Evolutionary conservation across 1,140 invertebrate genomes (phyloP).

Genomic region (Drosophila takahashii): DNA sequence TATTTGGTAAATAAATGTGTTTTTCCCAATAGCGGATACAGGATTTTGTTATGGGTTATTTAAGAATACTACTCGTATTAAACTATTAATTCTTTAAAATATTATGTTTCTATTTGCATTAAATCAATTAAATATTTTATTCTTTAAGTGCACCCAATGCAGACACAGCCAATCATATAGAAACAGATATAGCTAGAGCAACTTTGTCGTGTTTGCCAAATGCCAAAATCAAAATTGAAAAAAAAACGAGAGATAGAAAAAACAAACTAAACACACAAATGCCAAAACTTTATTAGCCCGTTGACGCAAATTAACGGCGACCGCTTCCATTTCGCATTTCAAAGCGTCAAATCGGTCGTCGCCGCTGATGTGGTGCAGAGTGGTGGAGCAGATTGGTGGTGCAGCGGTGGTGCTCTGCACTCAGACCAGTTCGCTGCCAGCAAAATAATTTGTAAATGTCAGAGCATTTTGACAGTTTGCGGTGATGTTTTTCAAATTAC

Average conservation of each 20-base stretch:
- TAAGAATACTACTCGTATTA: too few relatives aligned
- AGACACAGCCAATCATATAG: constrained; percentile 37
- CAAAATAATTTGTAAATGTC: constrained; percentile 83
- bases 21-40: too few relatives aligned
- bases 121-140: not conserved
- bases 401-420: constrained; percentile 29
- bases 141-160: not conserved
- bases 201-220: constrained; percentile 57
- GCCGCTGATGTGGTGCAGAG: constrained; percentile 48
- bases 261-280: constrained; percentile 62
- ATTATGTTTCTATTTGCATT: not conserved
- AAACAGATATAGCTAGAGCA: constrained; percentile 46
- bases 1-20: too few relatives aligned
- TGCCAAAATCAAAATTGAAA: constrained; percentile 42
- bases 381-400: constrained; percentile 19
- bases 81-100: too few relatives aligned
- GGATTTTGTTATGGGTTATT: too few relatives aligned
- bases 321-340: constrained; percentile 82
- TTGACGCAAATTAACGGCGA: constrained; percentile 82
- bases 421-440: constrained; percentile 68
- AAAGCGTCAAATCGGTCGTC: constrained; percentile 71
- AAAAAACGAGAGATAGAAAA: constrained; percentile 11
- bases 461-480: constrained; percentile 82
- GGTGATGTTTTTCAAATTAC: constrained; percentile 83
- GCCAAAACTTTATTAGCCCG: constrained; percentile 83